phyloP scores from a whole-genome alignment of 2,113 vertebrate genomes.

The Mustela lutreola region DNA sequence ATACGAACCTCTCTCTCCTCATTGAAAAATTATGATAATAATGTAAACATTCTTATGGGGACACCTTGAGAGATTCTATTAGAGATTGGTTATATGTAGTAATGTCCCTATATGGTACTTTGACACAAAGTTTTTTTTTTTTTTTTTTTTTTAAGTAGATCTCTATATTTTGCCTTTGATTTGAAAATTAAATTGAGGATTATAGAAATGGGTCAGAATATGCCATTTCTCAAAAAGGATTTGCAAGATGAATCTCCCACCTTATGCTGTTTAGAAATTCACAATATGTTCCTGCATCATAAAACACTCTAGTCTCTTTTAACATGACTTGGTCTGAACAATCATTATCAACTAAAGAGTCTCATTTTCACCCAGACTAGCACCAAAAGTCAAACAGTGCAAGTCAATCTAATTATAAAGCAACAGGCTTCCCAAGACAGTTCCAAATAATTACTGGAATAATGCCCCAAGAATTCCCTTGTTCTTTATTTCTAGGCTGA shows the following conservation, averaged over 20 bases:
- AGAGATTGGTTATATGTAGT: neutral
- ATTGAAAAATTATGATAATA: neutral
- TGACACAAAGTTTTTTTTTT: neutral
- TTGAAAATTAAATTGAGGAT: neutral
- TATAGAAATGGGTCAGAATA: neutral
- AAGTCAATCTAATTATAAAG: neutral
- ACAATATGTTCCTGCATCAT: neutral
- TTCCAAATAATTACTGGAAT: neutral
- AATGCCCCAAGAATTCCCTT: neutral
- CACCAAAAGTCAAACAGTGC: neutral
- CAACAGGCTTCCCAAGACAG: neutral
- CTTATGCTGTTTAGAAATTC: neutral
- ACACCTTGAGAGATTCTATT: neutral
- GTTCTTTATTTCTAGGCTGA: neutral
- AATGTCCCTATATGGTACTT: neutral
- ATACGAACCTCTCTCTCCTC: neutral
- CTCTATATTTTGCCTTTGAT: neutral
- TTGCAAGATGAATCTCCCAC: neutral
- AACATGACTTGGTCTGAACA: neutral
- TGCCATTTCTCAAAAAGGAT: neutral
- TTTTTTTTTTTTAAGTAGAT: neutral
- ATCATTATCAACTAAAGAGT: neutral
- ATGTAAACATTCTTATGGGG: neutral
- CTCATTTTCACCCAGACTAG: neutral
- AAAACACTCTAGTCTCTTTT: neutral